Evolutionary conservation across 2,113 vertebrate species (phyloP).

Genomic region (Brachirus orientalis): DNA sequence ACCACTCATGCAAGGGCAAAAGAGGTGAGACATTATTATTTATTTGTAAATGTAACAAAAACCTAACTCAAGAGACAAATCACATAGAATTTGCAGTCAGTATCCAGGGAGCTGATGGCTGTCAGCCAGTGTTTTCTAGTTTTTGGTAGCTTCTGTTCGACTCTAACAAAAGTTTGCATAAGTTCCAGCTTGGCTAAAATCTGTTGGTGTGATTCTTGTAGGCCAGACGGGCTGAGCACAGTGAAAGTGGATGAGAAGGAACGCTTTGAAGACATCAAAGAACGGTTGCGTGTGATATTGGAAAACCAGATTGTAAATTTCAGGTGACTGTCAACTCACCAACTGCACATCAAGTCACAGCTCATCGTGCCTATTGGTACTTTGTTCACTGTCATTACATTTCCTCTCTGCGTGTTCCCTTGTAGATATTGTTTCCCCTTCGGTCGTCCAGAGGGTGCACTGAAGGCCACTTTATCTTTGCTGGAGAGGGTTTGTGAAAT

Average conservation of each 20-base stretch:
- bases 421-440: constrained; percentile 98
- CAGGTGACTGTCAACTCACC: constrained; percentile 82
- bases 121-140: constrained; percentile 3
- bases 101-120: constrained; percentile 18
- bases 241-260: constrained; percentile 99
- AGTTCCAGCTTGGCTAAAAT: constrained; percentile 30
- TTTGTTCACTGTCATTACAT: constrained; percentile 12
- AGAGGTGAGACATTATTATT: constrained; percentile 88
- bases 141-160: not conserved
- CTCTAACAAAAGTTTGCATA: too few species aligned
- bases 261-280: constrained; percentile 98
- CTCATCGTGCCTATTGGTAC: not conserved
- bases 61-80: constrained; percentile 28
- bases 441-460: constrained; percentile 96
- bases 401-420: constrained; percentile 24
- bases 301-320: constrained; percentile 99
- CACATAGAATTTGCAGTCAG: constrained; percentile 27
- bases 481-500: constrained; percentile 93
- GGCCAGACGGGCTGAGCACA: constrained; percentile 97
- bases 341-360: constrained; percentile 3
- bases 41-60: constrained; percentile 52
- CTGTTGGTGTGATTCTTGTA: constrained; percentile 69
- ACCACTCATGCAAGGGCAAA: constrained; percentile 85
- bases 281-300: constrained; percentile 93
- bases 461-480: constrained; percentile 97